Evolutionary conservation across 2,797 vertebrate species (phyloP).

Genomic region (Propithecus perrieri): DNA sequence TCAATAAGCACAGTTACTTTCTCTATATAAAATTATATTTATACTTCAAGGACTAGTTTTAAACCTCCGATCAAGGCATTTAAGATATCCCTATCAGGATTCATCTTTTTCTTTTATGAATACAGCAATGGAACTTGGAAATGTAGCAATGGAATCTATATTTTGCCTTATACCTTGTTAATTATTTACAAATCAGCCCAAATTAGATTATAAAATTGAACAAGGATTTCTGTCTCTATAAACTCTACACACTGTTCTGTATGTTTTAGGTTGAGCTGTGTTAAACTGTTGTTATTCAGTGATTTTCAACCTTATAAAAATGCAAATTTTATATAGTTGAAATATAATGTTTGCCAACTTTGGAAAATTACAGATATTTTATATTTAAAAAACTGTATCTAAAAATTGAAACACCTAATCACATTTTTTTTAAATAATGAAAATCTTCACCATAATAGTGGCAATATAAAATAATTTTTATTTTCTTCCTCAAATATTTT

Average conservation of each 20-base stretch:
- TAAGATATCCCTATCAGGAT: neutral
- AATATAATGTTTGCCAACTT: neutral
- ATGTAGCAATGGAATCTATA: neutral
- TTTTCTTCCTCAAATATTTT: neutral
- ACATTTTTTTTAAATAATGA: neutral
- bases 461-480: neutral
- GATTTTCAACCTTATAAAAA: neutral
- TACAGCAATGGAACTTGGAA: neutral
- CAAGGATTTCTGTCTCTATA: neutral
- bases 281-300: slow-evolving; percentile 4
- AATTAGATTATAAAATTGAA: neutral
- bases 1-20: neutral
- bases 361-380: neutral
- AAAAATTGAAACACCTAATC: neutral
- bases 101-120: neutral
- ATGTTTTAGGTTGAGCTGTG: neutral
- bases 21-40: slow-evolving; percentile 15
- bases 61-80: neutral
- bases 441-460: neutral
- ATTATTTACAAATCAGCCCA: neutral
- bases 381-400: neutral
- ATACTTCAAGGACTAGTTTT: neutral
- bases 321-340: neutral
- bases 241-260: neutral
- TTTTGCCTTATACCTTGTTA: neutral